These are phyloP conservation scores for Formica aserva DNA, from an alignment of 2,888 invertebrate species.

Conservation along the genomic window DNA sequence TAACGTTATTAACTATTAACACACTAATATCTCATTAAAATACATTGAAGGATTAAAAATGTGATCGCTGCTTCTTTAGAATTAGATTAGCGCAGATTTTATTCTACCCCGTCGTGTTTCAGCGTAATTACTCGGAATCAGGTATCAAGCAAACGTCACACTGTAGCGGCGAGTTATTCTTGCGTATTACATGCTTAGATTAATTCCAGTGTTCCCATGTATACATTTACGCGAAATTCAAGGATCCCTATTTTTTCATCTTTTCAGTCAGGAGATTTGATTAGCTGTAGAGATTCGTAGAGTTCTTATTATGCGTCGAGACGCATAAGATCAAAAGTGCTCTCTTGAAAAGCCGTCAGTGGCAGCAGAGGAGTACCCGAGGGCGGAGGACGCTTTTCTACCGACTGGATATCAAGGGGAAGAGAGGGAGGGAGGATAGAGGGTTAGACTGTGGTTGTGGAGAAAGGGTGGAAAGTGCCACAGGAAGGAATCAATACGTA, in stretches of 20 bases:
- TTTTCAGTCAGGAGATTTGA: conserved; percentile 36
- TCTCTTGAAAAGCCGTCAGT: conserved; percentile 27
- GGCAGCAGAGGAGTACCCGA: conserved; percentile 29
- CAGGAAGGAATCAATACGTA: conserved; percentile 78
- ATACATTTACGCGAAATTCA: neutral
- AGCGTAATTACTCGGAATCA: neutral
- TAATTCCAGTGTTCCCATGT: neutral
- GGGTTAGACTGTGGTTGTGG: conserved; percentile 36
- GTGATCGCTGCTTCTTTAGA: neutral
- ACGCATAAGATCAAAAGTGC: conserved; percentile 66
- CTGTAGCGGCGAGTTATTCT: neutral
- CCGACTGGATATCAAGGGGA: neutral
- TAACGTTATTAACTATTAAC: neutral
- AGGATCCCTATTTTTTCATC: too few species aligned
- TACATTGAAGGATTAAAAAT: neutral
- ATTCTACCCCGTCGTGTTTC: neutral
- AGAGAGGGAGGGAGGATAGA: neutral
- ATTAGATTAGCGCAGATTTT: neutral
- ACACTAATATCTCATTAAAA: neutral
- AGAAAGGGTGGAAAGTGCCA: conserved; percentile 59
- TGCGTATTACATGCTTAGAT: neutral
- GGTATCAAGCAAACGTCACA: neutral
- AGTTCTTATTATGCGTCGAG: conserved; percentile 57
- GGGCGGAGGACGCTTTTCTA: conserved; percentile 64
- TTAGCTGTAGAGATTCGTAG: conserved; percentile 28